Base-by-base conservation (phyloP, 2,113 vertebrate genomes). In the Spea multiplicata region DNA sequence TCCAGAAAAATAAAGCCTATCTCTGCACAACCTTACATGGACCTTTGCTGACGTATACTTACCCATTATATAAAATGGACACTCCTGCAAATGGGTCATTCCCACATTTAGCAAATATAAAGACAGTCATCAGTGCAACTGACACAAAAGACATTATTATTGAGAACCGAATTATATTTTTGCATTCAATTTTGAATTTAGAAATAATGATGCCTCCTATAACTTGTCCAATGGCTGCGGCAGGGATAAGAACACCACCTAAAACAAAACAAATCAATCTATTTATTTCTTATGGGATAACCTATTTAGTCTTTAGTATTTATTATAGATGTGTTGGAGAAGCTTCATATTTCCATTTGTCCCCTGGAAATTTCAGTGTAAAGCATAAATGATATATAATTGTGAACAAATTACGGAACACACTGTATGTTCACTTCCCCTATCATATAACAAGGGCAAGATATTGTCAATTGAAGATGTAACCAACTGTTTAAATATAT, bases 151-250 rank as follows among this genome's bases (percentile, higher is more conserved):
- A 88, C 55, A 89, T 84, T 49, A 76, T 30, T 81, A 90, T 79
- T 5, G 85, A 86, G 82, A 93, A 89, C 83, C 83, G 91, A 84
- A 94, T 91, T 71, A 89, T 84, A 55, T 55, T 82, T 89, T 81
- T 91, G 81, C 91, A 94, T 16, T 83, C 74, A 90, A 93, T 83
- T 85, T 90, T 91, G 80, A 85, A 83, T 77, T 89, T 93, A 44
- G 91, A 93, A 86, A 93, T 83, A 83, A 94, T 81, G 75, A 86
- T 0, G 52, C 93, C 93, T 86, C 93, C 92, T 85, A 93, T 82
- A 76, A 94, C n/a, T 88, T 94, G 93, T 80, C 93, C 93, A 75
- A 94, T 75, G 8, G 91, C 91, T 80, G 93, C 93, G 87, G 87
- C 93, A 82, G 93, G 93, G 84, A 94, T 86, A 86, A 93, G 83